Base-by-base conservation (phyloP, 2,888 invertebrate genomes). In the Drosophila demipolita region DNA sequence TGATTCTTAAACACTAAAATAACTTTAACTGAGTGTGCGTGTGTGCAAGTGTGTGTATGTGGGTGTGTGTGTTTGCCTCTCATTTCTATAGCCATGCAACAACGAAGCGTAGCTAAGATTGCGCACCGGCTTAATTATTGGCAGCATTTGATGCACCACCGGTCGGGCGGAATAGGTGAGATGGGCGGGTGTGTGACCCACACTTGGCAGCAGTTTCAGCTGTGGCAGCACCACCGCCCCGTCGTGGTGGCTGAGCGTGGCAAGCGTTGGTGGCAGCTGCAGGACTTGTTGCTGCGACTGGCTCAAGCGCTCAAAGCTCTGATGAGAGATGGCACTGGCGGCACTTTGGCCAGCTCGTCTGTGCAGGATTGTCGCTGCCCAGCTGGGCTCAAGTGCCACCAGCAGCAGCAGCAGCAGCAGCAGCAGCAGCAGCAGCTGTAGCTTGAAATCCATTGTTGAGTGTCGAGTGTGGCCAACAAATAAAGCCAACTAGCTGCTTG, bases 301-400 rank as follows among this genome's bases (percentile, higher is more conserved):
- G 20, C 23, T 60, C 42, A 82, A 57, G 62, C 94, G 94, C 15
- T 94, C 86, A 23, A 94, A 94, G 58, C 94, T 94, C 78, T 95
- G 94, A 71, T 94, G 94, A 9, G 95, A 95, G 0, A 94, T 92
- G 1, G 95, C 92, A 2, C 83, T 75, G 49, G 53, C 61, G 3
- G 36, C 53, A 8, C 33, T 40, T 7, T 63, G 55, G 26, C 53
- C 73, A 45, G 60, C 93, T 83, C 93, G 93, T 20, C 82, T 79
- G 60, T 92, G 89, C 26, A 91, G 73, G 17, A 88, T 73, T 4
- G 74, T 86, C 42, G 74, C 79, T n/a, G 83, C 64, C 53, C 73
- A 35, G 36, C 33, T 45, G 49, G 20, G 6, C n/a, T 59, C 23
- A 12, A 78, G 17, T 9, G 54, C 26, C 35, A 62, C 9, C 17